Conservation (phyloP, 1,140 invertebrate genomes). For the Protaetia brevitarsis region DNA sequence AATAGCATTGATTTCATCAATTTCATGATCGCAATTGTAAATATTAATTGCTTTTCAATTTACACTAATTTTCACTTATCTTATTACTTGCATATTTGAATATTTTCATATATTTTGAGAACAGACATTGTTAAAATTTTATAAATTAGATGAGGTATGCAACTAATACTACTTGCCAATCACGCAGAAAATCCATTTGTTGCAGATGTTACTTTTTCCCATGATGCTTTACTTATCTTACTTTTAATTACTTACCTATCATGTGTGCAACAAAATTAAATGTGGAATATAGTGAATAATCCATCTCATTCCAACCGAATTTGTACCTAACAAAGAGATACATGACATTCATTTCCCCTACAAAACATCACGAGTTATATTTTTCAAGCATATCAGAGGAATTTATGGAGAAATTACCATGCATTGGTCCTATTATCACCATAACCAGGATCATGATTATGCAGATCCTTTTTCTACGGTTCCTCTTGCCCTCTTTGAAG, state of each 20-base stretch:
- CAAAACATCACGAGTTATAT: not conserved
- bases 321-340: conserved; percentile 42
- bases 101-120: no score
- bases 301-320: conserved; percentile 41
- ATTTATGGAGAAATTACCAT: no score
- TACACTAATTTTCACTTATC: no score
- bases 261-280: conserved; percentile 40
- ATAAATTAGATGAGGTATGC: no score
- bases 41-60: no score
- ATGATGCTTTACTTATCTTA: not conserved
- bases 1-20: no score
- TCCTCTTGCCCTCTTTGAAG: conserved; percentile 35
- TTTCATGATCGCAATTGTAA: no score
- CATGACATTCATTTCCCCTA: conserved; percentile 43
- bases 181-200: no score
- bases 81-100: no score
- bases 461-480: conserved; percentile 36
- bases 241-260: conserved; percentile 32
- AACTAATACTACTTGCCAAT: no score
- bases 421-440: conserved; percentile 43
- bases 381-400: not conserved
- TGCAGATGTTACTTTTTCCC: no score
- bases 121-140: no score
- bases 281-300: conserved; percentile 44
- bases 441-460: conserved; percentile 41